These are phyloP conservation scores for Argynnis bischoffii DNA, from an alignment of 2,888 invertebrate genomes.

Conservation along the genomic window DNA sequence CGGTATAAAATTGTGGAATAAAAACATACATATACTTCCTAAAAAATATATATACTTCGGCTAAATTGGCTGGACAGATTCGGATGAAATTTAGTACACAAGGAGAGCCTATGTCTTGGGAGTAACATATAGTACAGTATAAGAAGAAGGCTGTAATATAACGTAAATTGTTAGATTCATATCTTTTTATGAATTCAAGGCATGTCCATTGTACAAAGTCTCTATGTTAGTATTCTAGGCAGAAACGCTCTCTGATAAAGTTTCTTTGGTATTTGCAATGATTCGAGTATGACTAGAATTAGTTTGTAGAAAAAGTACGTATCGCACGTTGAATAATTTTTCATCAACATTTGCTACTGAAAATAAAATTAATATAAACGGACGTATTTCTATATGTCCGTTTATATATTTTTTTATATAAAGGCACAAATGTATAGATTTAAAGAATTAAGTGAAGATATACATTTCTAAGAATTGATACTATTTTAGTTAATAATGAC, in stretches of 20 bases:
- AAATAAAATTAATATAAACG: background rate
- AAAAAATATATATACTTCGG: too few species aligned
- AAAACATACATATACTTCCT: too few species aligned
- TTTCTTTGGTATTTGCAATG: constrained; percentile 29
- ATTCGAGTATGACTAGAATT: constrained; percentile 10
- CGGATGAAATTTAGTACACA: too few species aligned
- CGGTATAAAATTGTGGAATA: too few species aligned
- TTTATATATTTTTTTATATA: too few species aligned
- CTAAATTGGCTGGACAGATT: too few species aligned
- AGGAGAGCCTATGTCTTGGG: too few species aligned
- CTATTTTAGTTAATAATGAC: constrained; percentile 16
- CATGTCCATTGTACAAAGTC: constrained; percentile 21
- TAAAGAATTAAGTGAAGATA: background rate
- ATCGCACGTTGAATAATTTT: background rate
- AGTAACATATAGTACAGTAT: too few species aligned
- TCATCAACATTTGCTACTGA: background rate
- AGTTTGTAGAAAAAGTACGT: background rate
- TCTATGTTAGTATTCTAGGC: constrained; percentile 33
- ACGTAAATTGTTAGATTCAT: background rate
- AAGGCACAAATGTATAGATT: background rate
- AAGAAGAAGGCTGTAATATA: background rate
- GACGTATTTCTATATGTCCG: too few species aligned
- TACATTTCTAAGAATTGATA: constrained; percentile 28
- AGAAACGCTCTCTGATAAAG: constrained; percentile 17
- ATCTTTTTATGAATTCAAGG: constrained; percentile 10